These are phyloP conservation scores for Drosophila rubida DNA, from an alignment of 2,888 invertebrate species.

Conservation along the genomic window DNA sequence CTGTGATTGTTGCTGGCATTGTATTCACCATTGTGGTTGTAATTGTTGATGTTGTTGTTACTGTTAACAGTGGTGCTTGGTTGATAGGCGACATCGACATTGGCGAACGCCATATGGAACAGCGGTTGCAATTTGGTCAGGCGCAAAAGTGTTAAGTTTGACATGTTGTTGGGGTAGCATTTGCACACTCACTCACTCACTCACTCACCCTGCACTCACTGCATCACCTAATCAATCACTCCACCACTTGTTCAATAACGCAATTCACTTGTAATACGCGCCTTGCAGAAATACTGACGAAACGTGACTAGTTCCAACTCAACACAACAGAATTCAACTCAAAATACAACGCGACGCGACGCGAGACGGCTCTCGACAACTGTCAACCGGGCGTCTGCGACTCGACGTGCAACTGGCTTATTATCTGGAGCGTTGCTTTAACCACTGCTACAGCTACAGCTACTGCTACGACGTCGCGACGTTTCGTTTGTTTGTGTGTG, in stretches of 20 bases:
- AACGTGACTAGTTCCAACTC: conserved; percentile 34
- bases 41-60: conserved; percentile 17
- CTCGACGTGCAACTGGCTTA: conserved; percentile 53
- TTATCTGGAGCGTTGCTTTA: conserved; percentile 40
- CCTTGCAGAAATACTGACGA: conserved; percentile 21
- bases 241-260: conserved; percentile 28
- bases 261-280: conserved; percentile 24
- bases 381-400: conserved; percentile 49
- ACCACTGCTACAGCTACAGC: conserved; percentile 5
- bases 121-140: conserved; percentile 67
- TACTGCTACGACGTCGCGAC: conserved; percentile 12
- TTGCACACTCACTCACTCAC: not conserved
- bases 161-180: conserved; percentile 56
- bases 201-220: conserved; percentile 12
- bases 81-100: conserved; percentile 43
- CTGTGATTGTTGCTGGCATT: conserved; percentile 38
- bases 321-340: conserved; percentile 5
- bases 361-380: conserved; percentile 32
- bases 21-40: conserved; percentile 36
- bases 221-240: conserved; percentile 43
- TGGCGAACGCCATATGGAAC: conserved; percentile 58
- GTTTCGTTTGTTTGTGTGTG: conserved; percentile 41
- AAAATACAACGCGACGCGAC: conserved; percentile 2
- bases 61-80: conserved; percentile 25
- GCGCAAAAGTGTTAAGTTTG: conserved; percentile 66